These are phyloP conservation scores for Threskiornis aethiopicus DNA, from an alignment of 2,797 vertebrate genomes.

Conservation along the genomic window DNA sequence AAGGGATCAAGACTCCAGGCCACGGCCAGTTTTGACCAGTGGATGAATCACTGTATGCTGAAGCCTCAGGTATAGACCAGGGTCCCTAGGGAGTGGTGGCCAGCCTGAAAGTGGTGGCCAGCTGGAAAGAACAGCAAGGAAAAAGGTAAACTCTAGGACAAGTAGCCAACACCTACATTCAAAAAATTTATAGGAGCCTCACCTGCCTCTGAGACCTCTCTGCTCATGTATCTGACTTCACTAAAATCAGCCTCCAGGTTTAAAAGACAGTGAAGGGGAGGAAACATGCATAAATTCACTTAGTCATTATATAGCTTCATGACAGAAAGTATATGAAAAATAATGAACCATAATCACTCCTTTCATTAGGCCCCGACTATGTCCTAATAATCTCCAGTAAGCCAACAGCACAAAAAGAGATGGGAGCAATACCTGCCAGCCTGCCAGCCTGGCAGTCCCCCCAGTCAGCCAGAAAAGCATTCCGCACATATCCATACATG, in stretches of 20 bases:
- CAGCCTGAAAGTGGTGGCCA: not conserved
- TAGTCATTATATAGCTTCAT: not conserved
- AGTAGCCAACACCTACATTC: not conserved
- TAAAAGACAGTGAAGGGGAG: not conserved
- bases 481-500: not conserved
- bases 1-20: not conserved
- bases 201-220: not conserved
- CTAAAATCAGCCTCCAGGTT: not conserved
- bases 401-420: not conserved
- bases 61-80: not conserved
- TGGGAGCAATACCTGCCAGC: not conserved
- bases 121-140: not conserved
- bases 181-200: not conserved
- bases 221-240: not conserved
- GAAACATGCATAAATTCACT: not conserved
- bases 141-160: not conserved
- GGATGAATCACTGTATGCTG: not conserved
- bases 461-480: not conserved
- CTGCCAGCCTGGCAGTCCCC: not conserved
- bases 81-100: not conserved
- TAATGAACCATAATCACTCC: not conserved
- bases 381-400: not conserved
- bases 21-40: not conserved
- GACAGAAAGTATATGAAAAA: slow-evolving; percentile 27
- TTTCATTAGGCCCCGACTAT: not conserved